These are phyloP conservation scores for Enteromius trimaculatus DNA, from an alignment of 2,797 vertebrate genomes.

Conservation along the genomic window DNA sequence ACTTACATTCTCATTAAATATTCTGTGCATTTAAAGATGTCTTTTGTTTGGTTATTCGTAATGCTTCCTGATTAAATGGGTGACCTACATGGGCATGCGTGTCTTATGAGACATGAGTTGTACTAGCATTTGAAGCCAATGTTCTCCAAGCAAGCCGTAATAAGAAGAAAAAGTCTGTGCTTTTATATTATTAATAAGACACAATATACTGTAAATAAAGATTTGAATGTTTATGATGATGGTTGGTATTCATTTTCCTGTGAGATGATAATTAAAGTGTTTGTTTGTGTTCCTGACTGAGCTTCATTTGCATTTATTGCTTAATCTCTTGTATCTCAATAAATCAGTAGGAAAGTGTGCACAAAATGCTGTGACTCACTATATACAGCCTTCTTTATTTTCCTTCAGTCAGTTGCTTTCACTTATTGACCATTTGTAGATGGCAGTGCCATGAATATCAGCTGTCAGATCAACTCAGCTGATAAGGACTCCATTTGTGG, in stretches of 20 bases:
- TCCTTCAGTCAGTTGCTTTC: not conserved
- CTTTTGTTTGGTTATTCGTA: not conserved
- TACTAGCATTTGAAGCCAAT: not conserved
- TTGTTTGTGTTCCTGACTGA: not conserved
- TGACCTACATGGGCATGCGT: not conserved
- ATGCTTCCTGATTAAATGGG: not conserved
- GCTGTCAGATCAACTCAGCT: slow-evolving; percentile 18
- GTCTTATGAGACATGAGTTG: not conserved
- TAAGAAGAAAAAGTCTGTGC: not conserved
- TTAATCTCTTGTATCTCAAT: not conserved
- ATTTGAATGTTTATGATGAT: not conserved
- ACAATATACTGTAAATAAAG: not conserved
- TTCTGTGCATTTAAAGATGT: not conserved
- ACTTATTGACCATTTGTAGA: not conserved
- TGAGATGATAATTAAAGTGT: not conserved
- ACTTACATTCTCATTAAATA: not conserved
- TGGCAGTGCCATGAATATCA: not conserved
- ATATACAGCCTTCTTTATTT: not conserved
- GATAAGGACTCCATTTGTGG: slow-evolving; percentile 4
- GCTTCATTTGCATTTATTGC: not conserved
- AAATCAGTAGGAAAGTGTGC: not conserved
- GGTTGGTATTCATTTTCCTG: not conserved
- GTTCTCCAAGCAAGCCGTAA: not conserved
- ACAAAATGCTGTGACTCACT: slow-evolving; percentile 14
- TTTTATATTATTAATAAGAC: not conserved